Percentiles rank a stretch among this genome's conserved stretches.
These are phyloP conservation scores for Promerops cafer DNA, from an alignment of 2,113 vertebrate species.

Conservation along the genomic window DNA sequence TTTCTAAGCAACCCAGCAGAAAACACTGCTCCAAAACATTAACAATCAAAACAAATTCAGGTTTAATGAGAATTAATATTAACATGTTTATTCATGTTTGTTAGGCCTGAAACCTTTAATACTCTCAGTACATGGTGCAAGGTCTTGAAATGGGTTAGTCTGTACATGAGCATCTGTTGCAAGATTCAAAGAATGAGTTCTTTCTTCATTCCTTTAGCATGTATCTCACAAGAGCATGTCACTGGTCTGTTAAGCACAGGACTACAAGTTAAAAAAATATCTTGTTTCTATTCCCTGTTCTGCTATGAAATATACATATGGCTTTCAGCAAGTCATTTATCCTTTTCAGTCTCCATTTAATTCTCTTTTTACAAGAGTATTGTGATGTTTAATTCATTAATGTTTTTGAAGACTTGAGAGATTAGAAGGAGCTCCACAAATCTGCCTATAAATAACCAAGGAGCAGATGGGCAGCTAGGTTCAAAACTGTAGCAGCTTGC, in stretches of 20 bases:
- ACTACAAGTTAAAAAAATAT: background rate
- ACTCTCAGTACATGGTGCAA: background rate
- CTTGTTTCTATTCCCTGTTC: background rate
- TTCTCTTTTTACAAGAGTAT: slow-evolving; percentile 3
- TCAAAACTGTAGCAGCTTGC: slow-evolving; percentile 31
- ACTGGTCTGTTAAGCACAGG: background rate
- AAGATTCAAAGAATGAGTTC: background rate
- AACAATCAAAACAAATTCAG: background rate
- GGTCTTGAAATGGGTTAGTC: background rate
- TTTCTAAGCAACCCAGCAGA: background rate
- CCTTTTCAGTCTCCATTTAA: slow-evolving; percentile 6
- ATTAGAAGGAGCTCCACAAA: slow-evolving; percentile 24
- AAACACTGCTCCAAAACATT: background rate
- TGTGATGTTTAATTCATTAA: slow-evolving; percentile 60
- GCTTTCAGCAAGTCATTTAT: slow-evolving; percentile 36
- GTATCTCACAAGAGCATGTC: background rate
- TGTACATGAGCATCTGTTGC: background rate
- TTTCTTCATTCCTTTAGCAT: background rate
- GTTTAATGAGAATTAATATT: background rate
- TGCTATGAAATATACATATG: slow-evolving; percentile 11
- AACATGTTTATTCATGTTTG: background rate
- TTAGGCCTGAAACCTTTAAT: background rate
- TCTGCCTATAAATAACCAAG: slow-evolving; percentile 37
- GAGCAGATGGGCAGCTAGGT: slow-evolving; percentile 32
- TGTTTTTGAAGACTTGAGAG: slow-evolving; percentile 21